Conservation (phyloP, 1,140 invertebrate genomes). For the Melanaphis sacchari region DNA sequence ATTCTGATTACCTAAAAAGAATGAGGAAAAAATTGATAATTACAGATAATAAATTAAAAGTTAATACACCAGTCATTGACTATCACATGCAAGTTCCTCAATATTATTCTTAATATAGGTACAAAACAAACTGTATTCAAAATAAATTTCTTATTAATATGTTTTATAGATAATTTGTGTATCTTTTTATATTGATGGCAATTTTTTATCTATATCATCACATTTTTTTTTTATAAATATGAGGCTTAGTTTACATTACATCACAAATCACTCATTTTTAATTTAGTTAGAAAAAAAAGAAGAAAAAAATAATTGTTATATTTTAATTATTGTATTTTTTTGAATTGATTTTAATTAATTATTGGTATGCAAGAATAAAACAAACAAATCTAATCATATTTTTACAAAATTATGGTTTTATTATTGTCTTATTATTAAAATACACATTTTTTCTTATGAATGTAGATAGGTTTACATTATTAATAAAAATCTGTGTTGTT, state of each 20-base stretch:
- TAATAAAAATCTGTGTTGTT: background rate
- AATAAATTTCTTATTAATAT: background rate
- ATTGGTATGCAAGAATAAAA: background rate
- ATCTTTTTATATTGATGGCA: background rate
- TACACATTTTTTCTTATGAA: background rate
- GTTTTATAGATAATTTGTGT: background rate
- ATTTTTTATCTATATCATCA: background rate
- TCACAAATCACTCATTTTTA: background rate
- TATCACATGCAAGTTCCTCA: background rate
- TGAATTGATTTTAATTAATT: background rate
- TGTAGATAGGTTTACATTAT: background rate
- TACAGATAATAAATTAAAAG: background rate
- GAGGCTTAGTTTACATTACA: background rate
- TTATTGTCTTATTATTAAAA: background rate
- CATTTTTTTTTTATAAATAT: background rate
- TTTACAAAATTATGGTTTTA: too few relatives aligned
- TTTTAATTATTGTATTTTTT: background rate
- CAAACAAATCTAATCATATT: background rate
- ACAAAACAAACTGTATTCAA: constrained; percentile 21
- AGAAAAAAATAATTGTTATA: background rate
- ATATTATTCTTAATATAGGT: background rate
- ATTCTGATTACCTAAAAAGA: background rate
- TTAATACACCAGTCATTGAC: constrained; percentile 8
- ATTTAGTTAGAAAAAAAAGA: background rate
- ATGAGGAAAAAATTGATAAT: background rate